Percentiles rank a stretch among this genome's conserved stretches.
phyloP scores from a whole-genome alignment of 2,113 vertebrate species.

The Scartelaos histophorus region DNA sequence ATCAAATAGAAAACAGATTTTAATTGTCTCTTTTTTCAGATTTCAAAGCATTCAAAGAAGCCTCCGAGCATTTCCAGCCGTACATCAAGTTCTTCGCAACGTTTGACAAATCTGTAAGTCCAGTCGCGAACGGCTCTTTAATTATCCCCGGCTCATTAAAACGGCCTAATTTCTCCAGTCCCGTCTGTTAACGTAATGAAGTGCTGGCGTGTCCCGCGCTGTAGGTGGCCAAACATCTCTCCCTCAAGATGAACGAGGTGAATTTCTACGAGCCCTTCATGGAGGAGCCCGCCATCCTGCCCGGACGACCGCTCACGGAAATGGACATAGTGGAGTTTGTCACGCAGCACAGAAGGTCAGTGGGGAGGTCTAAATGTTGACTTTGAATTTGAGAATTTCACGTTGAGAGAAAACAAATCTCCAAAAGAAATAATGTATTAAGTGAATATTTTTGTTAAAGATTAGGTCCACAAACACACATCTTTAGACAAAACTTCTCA shows the following conservation, averaged over 20 bases:
- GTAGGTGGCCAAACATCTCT: slow-evolving; percentile 94
- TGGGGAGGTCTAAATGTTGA: not conserved
- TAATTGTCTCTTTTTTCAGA: slow-evolving; percentile 72
- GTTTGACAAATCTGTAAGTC: slow-evolving; percentile 93
- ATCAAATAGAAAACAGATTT: not conserved
- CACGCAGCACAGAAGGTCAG: slow-evolving; percentile 86
- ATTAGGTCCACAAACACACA: too few relatives aligned
- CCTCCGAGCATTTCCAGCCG: slow-evolving; percentile 93
- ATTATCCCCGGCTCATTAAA: not conserved
- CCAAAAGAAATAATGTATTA: too few relatives aligned
- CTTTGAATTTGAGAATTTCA: not conserved
- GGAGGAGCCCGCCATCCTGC: slow-evolving; percentile 89
- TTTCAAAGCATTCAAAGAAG: slow-evolving; percentile 91
- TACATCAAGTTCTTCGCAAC: slow-evolving; percentile 97
- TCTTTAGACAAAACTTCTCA: too few relatives aligned
- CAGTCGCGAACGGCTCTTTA: too few relatives aligned
- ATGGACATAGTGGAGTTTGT: slow-evolving; percentile 94
- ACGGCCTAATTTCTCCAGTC: not conserved
- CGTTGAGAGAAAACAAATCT: too few relatives aligned
- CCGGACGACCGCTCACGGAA: slow-evolving; percentile 88
- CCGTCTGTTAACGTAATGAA: slow-evolving; percentile 3
- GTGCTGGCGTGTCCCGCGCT: slow-evolving; percentile 11
- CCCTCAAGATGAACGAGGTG: slow-evolving; percentile 95
- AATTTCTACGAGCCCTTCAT: slow-evolving; percentile 98
- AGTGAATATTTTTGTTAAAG: too few relatives aligned